Evolutionary conservation across 2,113 vertebrate genomes (phyloP).

Genomic region (Cebidichthys violaceus): DNA sequence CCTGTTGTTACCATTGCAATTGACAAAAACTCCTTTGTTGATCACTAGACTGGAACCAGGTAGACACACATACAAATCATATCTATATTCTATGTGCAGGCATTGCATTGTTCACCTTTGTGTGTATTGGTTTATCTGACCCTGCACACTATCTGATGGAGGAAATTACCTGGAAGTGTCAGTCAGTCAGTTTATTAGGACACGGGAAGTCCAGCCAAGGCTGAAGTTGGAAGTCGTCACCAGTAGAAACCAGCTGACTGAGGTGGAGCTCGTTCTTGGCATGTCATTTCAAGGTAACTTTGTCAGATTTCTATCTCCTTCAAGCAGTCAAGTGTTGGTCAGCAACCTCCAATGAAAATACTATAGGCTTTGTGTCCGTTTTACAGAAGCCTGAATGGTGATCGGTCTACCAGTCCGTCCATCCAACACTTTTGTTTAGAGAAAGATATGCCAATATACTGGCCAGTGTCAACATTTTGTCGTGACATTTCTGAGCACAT

Average conservation of each 20-base stretch:
- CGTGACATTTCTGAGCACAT: not conserved
- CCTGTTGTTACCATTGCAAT: not conserved
- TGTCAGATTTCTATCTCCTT: not conserved
- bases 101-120: not conserved
- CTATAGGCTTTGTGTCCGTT: not conserved
- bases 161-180: conserved; percentile 25
- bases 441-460: not conserved
- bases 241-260: not conserved
- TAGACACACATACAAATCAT: too few species aligned
- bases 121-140: not conserved
- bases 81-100: not conserved
- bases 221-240: not conserved
- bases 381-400: not conserved
- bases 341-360: not conserved
- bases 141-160: not conserved
- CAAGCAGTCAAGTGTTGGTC: not conserved
- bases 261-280: not conserved
- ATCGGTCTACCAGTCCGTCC: not conserved
- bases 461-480: not conserved
- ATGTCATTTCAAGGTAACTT: not conserved
- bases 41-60: not conserved
- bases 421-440: not conserved
- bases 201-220: not conserved
- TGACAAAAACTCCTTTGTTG: not conserved
- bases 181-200: conserved; percentile 10